Conservation (phyloP, 1,140 invertebrate genomes). For the Aphidius ervi region DNA sequence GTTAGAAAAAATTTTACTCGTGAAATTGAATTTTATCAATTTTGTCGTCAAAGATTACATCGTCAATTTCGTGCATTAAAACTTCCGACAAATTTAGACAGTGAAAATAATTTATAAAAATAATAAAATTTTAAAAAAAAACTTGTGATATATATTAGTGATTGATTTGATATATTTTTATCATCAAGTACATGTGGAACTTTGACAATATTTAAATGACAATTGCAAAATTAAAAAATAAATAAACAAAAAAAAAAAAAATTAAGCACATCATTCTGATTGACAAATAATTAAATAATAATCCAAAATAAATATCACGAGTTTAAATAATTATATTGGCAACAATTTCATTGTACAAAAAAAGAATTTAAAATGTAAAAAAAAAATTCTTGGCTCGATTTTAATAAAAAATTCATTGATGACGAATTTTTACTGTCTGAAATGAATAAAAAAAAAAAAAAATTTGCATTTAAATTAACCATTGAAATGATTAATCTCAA, state of each 20-base stretch:
- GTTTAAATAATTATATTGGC: no score
- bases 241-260: not conserved
- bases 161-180: not conserved
- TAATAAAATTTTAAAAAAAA: slow-evolving; percentile 1
- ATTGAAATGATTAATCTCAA: not conserved
- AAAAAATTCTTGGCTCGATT: not conserved
- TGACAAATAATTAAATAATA: slow-evolving; percentile 2
- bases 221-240: not conserved
- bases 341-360: no score
- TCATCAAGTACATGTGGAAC: no score
- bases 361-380: not conserved
- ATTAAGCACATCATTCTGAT: no score
- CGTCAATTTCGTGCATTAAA: slow-evolving; percentile 72
- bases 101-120: slow-evolving; percentile 17
- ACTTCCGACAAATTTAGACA: slow-evolving; percentile 24
- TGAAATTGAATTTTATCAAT: slow-evolving; percentile 90
- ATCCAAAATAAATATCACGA: not conserved
- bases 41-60: slow-evolving; percentile 79
- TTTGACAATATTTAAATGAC: not conserved
- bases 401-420: not conserved
- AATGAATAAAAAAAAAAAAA: not conserved
- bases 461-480: not conserved
- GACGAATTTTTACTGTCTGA: not conserved
- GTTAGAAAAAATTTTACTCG: slow-evolving; percentile 81
- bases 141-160: not conserved